Evolutionary conservation across 1,140 invertebrate species (phyloP).

Genomic region (Glomeris maerens): DNA sequence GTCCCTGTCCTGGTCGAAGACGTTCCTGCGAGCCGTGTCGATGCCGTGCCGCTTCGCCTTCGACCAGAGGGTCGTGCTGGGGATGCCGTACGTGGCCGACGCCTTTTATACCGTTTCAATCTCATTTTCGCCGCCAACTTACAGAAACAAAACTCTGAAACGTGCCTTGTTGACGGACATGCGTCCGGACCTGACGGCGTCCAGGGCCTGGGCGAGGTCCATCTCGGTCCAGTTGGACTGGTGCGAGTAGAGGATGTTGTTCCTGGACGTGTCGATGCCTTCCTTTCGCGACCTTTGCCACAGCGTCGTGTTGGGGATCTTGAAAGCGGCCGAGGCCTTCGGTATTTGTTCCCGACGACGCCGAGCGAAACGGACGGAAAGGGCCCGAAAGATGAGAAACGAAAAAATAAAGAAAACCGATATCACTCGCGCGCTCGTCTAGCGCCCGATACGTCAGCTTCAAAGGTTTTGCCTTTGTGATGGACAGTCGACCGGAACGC

Average conservation of each 20-base stretch:
- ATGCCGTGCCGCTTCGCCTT: slow-evolving; percentile 76
- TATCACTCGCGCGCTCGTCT: slow-evolving; percentile 12
- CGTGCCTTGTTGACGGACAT: slow-evolving; percentile 71
- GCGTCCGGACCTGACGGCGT: slow-evolving; percentile 57
- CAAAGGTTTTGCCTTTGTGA: slow-evolving; percentile 28
- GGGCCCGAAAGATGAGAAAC: background rate
- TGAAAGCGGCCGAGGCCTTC: slow-evolving; percentile 4
- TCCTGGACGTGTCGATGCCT: slow-evolving; percentile 68
- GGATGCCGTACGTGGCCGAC: slow-evolving; percentile 67
- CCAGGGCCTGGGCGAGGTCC: slow-evolving; percentile 65
- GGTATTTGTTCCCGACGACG: background rate
- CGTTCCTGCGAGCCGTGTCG: slow-evolving; percentile 31
- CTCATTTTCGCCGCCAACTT: too few relatives aligned
- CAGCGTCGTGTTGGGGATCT: slow-evolving; percentile 6
- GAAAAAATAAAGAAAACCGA: background rate
- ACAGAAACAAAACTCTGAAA: too few relatives aligned
- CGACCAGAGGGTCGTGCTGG: slow-evolving; percentile 68
- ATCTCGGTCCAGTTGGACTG: slow-evolving; percentile 70
- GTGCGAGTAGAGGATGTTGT: slow-evolving; percentile 79
- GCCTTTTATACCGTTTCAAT: too few relatives aligned
- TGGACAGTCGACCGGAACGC: slow-evolving; percentile 47
- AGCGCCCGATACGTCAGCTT: slow-evolving; percentile 16
- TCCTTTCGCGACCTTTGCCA: slow-evolving; percentile 31
- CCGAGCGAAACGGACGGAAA: background rate
- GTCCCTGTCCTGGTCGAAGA: slow-evolving; percentile 5